Evolutionary conservation across 1,140 invertebrate genomes (phyloP).

Genomic region (Anastrepha ludens): DNA sequence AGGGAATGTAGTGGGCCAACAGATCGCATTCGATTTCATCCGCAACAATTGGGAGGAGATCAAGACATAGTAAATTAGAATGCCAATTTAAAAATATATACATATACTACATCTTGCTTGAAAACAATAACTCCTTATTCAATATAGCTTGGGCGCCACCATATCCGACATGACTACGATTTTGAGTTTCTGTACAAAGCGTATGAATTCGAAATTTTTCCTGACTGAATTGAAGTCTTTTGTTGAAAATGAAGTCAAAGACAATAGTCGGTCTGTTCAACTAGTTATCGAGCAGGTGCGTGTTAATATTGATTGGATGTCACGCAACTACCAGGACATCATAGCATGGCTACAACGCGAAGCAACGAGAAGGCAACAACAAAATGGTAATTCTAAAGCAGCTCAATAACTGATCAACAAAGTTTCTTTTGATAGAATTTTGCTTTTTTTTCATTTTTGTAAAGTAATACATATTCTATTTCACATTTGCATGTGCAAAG

Average conservation of each 20-base stretch:
- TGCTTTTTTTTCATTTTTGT: background rate
- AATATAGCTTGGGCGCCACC: conserved; percentile 81
- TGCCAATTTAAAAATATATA: too few species aligned
- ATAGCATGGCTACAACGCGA: conserved; percentile 80
- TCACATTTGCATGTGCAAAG: background rate
- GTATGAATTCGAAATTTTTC: conserved; percentile 84
- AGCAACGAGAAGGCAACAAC: conserved; percentile 7
- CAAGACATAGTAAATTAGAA: conserved; percentile 81
- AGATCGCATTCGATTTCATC: conserved; percentile 84
- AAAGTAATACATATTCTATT: background rate
- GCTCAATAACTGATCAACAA: background rate
- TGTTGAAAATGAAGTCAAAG: conserved; percentile 76
- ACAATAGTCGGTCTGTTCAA: conserved; percentile 82
- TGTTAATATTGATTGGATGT: conserved; percentile 88
- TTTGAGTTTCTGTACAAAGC: conserved; percentile 81
- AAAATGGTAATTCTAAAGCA: background rate
- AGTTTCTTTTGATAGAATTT: background rate
- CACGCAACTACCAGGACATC: conserved; percentile 83
- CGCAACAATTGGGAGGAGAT: conserved; percentile 83
- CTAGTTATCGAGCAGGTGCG: conserved; percentile 87
- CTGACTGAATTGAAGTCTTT: conserved; percentile 84
- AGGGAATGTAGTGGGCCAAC: conserved; percentile 82
- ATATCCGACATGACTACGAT: conserved; percentile 83
- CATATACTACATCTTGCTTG: too few species aligned
- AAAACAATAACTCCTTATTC: too few species aligned